Evolutionary conservation across 2,113 vertebrate genomes (phyloP).

Genomic region (Psammodynastes pulverulentus): DNA sequence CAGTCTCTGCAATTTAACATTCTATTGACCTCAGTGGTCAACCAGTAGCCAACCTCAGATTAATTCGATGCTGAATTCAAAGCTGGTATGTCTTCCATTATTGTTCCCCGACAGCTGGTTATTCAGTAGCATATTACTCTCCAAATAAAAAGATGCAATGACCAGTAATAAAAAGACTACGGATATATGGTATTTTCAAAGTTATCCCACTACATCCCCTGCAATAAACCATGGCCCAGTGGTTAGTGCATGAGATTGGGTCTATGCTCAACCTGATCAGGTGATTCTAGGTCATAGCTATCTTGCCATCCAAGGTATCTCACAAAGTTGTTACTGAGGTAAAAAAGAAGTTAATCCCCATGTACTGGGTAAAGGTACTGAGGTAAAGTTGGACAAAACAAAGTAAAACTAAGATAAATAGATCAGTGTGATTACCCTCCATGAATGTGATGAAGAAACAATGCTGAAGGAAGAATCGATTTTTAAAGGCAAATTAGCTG

Average conservation of each 20-base stretch:
- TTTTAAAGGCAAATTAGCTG: neutral
- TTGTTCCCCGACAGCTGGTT: neutral
- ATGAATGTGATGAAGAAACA: neutral
- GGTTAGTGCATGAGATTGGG: neutral
- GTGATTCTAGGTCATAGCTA: neutral
- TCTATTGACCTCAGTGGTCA: neutral
- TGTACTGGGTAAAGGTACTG: neutral
- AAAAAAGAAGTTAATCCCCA: neutral
- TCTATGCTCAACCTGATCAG: neutral
- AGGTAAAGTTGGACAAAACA: neutral
- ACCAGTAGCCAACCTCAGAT: neutral
- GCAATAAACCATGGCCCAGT: neutral
- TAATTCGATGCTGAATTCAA: neutral
- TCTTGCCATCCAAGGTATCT: neutral
- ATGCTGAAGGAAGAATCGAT: neutral
- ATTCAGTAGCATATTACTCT: neutral
- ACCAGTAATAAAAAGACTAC: neutral
- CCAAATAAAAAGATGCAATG: neutral
- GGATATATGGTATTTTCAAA: neutral
- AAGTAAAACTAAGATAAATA: neutral
- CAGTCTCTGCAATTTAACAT: neutral
- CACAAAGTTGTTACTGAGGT: neutral
- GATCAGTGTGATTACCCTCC: neutral
- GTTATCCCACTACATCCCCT: neutral
- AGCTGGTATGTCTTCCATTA: neutral